Evolutionary conservation across 2,888 invertebrate species (phyloP).

Genomic region (Xylocampa areola): DNA sequence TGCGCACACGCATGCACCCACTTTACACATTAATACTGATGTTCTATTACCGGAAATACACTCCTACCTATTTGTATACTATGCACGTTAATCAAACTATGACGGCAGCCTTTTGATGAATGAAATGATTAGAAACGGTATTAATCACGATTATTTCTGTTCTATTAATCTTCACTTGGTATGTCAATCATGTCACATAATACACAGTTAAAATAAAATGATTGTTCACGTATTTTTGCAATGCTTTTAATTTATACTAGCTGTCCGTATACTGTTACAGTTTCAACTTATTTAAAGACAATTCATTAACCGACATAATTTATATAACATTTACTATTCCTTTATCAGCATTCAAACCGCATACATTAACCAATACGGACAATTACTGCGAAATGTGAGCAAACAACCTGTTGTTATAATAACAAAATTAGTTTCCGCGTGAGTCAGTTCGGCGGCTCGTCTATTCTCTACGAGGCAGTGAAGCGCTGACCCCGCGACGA

Average conservation of each 20-base stretch:
- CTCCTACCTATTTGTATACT: constrained; percentile 32
- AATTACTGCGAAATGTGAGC: constrained; percentile 78
- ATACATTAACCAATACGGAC: constrained; percentile 65
- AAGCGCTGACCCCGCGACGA: constrained; percentile 78
- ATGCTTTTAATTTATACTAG: constrained; percentile 27
- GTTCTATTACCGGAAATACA: constrained; percentile 34
- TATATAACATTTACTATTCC: constrained; percentile 61
- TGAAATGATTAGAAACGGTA: constrained; percentile 27
- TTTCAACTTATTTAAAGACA: constrained; percentile 57
- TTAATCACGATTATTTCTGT: constrained; percentile 32
- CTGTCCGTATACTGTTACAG: constrained; percentile 56
- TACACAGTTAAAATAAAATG: constrained; percentile 1
- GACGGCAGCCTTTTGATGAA: constrained; percentile 28
- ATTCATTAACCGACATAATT: constrained; percentile 56
- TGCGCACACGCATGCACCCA: constrained; percentile 34
- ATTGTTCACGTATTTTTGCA: constrained; percentile 7
- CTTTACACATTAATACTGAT: constrained; percentile 35
- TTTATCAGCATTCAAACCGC: constrained; percentile 72
- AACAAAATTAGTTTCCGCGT: constrained; percentile 74
- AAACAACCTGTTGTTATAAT: constrained; percentile 76
- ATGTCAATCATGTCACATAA: constrained; percentile 10
- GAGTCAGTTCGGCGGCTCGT: constrained; percentile 76
- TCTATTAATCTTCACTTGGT: constrained; percentile 28
- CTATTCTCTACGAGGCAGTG: constrained; percentile 71
- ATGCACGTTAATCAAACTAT: constrained; percentile 24